These are phyloP conservation scores for Ectemnius cavifrons DNA, from an alignment of 2,888 invertebrate species.

Conservation along the genomic window DNA sequence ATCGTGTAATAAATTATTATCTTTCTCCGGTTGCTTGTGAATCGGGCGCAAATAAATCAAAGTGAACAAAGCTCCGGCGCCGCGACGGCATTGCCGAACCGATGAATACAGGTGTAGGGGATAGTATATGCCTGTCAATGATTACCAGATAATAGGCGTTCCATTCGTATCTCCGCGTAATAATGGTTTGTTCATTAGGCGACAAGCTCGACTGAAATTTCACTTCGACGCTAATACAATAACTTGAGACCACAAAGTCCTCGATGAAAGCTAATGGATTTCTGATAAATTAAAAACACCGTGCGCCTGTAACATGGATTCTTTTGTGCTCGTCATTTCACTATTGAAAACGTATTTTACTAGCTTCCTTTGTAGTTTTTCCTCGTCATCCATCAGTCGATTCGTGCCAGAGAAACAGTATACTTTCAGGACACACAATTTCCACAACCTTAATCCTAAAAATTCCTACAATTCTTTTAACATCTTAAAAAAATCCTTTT, in stretches of 20 bases:
- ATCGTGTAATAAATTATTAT: conserved; percentile 14
- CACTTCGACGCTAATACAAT: conserved; percentile 13
- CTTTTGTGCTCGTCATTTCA: too few species aligned
- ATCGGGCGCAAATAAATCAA: conserved; percentile 16
- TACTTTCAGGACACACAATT: too few species aligned
- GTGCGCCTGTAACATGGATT: too few species aligned
- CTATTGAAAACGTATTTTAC: too few species aligned
- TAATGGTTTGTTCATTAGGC: conserved; percentile 55
- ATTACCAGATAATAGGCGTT: conserved; percentile 45
- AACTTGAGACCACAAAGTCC: not conserved
- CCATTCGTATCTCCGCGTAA: conserved; percentile 40
- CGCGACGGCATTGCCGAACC: not conserved
- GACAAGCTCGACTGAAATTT: conserved; percentile 41
- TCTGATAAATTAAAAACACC: too few species aligned
- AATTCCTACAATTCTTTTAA: too few species aligned
- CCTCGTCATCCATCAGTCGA: too few species aligned
- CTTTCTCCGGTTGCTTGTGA: conserved; percentile 12
- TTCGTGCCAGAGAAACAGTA: too few species aligned
- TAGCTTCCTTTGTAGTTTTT: too few species aligned
- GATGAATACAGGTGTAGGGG: conserved; percentile 50
- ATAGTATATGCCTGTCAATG: conserved; percentile 47
- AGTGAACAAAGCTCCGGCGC: conserved; percentile 2
- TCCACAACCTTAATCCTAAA: too few species aligned
- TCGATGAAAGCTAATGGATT: too few species aligned
- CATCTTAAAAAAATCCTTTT: too few species aligned